Base-by-base conservation (phyloP, 2,797 vertebrate species). In the Hozukius guyotensis region DNA sequence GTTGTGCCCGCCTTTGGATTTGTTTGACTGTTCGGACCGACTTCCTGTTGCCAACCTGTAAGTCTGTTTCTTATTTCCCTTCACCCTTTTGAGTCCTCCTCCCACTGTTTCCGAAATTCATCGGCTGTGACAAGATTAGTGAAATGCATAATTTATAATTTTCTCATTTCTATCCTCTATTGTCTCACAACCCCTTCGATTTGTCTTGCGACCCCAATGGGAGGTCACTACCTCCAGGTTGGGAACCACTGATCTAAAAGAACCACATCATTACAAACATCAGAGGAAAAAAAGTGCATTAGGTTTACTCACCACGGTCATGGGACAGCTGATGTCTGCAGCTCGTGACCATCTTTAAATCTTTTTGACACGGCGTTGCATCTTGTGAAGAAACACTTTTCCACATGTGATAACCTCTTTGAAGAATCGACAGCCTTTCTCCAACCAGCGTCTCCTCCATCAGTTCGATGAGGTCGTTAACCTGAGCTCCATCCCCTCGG, bases 401-500 rank as follows among this genome's bases (percentile, higher is more conserved):
- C 75, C 82, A 71, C 77, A 80, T 22, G 49, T 22, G 55, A 22
- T 80, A 68, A 2, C 5, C 86, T 57, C 72, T 76, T 29, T 72
- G 72, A n/a, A 84, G 56, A 11, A 10, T 27, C 1, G 29, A 67
- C 61, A 83, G 18, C 68, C 88, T 81, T 18, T 89, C 83, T 27
- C 42, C 82, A 1, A 24, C 77, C 64, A 94, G 46, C 89, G 88
- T 92, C 84, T 92, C 92, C 31, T 95, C 92, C 4, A 93, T 68
- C 83, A 87, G 84, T 2, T 83, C 69, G 4, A 95, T 56, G 0
- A 96, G 93, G 63, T 92, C 77, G 0, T 14, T 2, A 0, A 95
- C 94, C 80, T 96, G 94, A 71, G 53, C 75, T 18, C 85, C 81
- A 0, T 85, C 67, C 0, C 77, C 76, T 13, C 36, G 3, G 31